These are phyloP conservation scores for Eilema depressum DNA, from an alignment of 2,888 invertebrate species.

Conservation along the genomic window DNA sequence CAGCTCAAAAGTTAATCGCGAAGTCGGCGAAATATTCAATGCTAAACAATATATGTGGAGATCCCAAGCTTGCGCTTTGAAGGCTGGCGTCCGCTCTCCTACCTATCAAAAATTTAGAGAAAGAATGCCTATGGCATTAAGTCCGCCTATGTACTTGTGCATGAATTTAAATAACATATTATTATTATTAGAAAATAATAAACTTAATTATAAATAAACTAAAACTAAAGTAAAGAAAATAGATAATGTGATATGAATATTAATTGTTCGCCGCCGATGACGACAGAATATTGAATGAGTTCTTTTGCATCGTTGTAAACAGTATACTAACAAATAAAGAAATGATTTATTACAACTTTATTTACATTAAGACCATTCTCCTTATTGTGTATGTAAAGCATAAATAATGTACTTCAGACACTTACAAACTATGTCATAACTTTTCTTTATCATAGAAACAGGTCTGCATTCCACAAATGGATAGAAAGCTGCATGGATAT, in stretches of 20 bases:
- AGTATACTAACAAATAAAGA: background rate
- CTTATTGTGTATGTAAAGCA: background rate
- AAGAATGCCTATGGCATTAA: no score
- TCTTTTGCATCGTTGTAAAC: background rate
- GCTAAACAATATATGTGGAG: no score
- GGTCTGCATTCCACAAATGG: constrained; percentile 18
- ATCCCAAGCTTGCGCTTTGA: no score
- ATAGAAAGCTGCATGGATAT: constrained; percentile 1
- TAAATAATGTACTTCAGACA: background rate
- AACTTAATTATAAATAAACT: no score
- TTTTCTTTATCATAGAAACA: constrained; percentile 25
- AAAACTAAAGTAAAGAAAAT: no score
- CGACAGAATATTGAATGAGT: background rate
- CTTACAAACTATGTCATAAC: constrained; percentile 21
- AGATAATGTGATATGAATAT: background rate
- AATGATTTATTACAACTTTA: background rate
- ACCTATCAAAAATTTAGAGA: no score
- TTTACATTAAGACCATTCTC: background rate
- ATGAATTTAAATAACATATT: no score
- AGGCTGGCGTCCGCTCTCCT: no score
- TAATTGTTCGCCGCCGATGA: background rate
- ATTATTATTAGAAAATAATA: no score
- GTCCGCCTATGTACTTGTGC: no score
- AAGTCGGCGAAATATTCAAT: no score
- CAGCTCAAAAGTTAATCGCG: no score